Base-by-base conservation (phyloP, 2,113 vertebrate genomes). In the Oncorhynchus gorbuscha region DNA sequence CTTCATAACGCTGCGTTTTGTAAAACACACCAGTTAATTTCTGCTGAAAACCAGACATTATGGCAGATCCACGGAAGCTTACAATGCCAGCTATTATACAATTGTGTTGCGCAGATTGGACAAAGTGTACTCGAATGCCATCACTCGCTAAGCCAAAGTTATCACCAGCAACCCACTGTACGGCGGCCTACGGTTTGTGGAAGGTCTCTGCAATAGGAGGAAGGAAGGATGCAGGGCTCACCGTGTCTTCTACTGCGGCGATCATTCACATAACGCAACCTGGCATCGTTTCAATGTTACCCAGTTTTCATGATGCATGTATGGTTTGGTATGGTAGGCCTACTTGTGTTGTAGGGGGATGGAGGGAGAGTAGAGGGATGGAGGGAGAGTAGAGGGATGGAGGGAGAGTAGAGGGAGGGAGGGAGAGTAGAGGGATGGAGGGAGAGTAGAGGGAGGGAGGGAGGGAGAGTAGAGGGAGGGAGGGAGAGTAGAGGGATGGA, bases 31-130 rank as follows among this genome's bases (percentile, higher is more conserved):
- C 12, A 72, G 61, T 75, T 48, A 13, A 75, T 75, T 75, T 71
- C 48, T 62, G 69, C 75, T 72, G 69, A 82, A 78, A 82, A 75
- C 72, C 51, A 49, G 62, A 59, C 67, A 74, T 73, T 55, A 77
- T 70, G 69, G 39, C 66, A 49, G 58, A 59, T 74, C 67, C 22
- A 12, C 26, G 2, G 22, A 74, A 24, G 77, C 55, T 75, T 66
- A 62, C 67, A 75, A 79, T 49, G n/a, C 55, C 59, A 30, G 39
- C 39, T 71, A 71, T 79, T 39, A 59, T 55, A 62, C 26, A 64
- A 49, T 35, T n/a, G 32, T 58, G 68, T 62, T 48, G 45, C 9
- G 22, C 68, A 64, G 48, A 39, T 68, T 58, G 45, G 30, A n/a
- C 20, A 45, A 71, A 51, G 67, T 71, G 69, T 74, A n/a, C 75